A percentile compares a stretch with the other conserved stretches of the same genome.
Evolutionary conservation across 92 coral and sea anemone species (phyloP).

Genomic region (Blastomussa wellsi): DNA sequence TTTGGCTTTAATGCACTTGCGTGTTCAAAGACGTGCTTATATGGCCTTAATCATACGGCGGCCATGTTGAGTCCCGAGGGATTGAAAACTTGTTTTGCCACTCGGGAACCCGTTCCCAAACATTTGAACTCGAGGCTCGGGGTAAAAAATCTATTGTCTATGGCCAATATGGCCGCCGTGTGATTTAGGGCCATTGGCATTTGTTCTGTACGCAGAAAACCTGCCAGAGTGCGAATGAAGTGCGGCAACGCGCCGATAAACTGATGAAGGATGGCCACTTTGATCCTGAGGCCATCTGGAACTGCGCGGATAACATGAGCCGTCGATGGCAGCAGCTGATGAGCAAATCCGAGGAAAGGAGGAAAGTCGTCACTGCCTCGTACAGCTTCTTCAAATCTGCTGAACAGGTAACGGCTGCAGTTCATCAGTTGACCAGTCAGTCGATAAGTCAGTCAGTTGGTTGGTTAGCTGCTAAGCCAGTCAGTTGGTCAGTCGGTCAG

Average conservation of each 20-base stretch:
- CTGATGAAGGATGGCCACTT: slow-evolving; percentile 91
- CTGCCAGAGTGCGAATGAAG: slow-evolving; percentile 95
- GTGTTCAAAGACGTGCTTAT: too few species aligned
- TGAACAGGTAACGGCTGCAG: slow-evolving; percentile 82
- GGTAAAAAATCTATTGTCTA: too few species aligned
- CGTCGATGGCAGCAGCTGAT: slow-evolving; percentile 92
- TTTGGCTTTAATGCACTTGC: neutral
- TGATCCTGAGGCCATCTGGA: slow-evolving; percentile 89
- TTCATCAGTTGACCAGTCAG: too few species aligned
- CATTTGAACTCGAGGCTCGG: too few species aligned
- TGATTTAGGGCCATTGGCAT: too few species aligned
- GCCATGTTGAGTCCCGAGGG: too few species aligned
- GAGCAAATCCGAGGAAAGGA: slow-evolving; percentile 88
- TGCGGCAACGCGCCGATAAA: slow-evolving; percentile 90
- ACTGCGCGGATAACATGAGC: slow-evolving; percentile 89
- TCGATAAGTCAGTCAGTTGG: neutral
- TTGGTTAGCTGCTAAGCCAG: too few species aligned
- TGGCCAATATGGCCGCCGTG: too few species aligned
- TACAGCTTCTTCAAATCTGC: slow-evolving; percentile 93
- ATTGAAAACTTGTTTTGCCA: too few species aligned
- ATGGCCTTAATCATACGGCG: too few species aligned
- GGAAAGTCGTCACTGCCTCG: slow-evolving; percentile 79
- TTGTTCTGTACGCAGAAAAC: slow-evolving; percentile 75
- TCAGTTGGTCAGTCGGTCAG: neutral
- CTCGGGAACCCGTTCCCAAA: too few species aligned